These are phyloP conservation scores for Platycheirus albimanus DNA, from an alignment of 2,888 invertebrate species.

Conservation along the genomic window DNA sequence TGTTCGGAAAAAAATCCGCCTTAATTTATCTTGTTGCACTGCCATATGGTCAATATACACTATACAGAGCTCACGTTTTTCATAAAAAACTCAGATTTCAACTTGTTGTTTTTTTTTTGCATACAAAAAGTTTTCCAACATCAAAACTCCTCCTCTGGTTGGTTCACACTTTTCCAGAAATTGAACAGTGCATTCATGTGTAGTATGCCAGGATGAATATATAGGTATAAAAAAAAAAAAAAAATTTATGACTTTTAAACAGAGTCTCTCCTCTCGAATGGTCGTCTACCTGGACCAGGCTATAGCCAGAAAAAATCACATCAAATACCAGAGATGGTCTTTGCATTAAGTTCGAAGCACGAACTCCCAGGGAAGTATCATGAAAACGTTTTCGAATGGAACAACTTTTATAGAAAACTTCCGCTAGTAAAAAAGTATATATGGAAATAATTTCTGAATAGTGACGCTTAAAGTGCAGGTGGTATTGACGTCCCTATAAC, in stretches of 20 bases:
- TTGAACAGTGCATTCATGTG: conserved; percentile 35
- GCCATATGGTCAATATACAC: not conserved
- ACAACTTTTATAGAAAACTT: conserved; percentile 5
- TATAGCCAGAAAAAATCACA: conserved; percentile 5
- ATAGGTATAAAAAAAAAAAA: conserved; percentile 6
- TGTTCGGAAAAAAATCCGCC: not conserved
- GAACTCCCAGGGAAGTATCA: not conserved
- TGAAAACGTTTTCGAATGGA: conserved; percentile 5
- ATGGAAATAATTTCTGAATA: conserved; percentile 22
- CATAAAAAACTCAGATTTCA: not conserved
- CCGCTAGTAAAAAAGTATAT: not conserved
- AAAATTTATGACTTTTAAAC: conserved; percentile 56
- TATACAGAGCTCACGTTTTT: not conserved
- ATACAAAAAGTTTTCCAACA: not conserved
- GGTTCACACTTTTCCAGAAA: conserved; percentile 30
- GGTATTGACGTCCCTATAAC: not conserved
- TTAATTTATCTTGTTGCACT: conserved; percentile 1
- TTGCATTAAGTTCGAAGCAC: not conserved
- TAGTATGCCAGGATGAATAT: not conserved
- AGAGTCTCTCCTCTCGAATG: conserved; percentile 27
- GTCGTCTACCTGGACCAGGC: conserved; percentile 37
- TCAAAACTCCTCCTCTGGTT: not conserved
- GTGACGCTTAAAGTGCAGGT: not conserved
- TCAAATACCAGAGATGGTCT: conserved; percentile 5
- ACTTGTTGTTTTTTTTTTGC: not conserved